Evolutionary conservation across 2,888 invertebrate genomes (phyloP).

Genomic region (Lysandra bellargus): DNA sequence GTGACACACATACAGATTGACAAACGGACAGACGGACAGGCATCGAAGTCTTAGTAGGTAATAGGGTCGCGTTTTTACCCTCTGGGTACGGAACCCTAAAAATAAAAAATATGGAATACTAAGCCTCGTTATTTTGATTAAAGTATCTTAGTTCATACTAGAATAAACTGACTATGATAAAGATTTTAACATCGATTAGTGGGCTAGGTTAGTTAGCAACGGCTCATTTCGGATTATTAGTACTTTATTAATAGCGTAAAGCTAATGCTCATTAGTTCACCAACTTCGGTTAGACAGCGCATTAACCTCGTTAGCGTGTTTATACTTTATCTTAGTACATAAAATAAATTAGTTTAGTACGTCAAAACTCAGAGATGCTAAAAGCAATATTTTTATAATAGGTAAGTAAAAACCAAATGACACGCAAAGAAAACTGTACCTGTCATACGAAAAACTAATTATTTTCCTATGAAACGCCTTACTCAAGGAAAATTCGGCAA

Average conservation of each 20-base stretch:
- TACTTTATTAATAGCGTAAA: not conserved
- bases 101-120: too few relatives aligned
- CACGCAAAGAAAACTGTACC: too few relatives aligned
- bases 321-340: not conserved
- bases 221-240: not conserved
- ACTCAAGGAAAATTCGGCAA: not conserved
- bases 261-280: constrained; percentile 13
- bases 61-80: too few relatives aligned
- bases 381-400: too few relatives aligned
- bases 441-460: too few relatives aligned
- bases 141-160: not conserved
- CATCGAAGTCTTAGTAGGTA: too few relatives aligned
- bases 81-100: too few relatives aligned
- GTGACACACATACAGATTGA: too few relatives aligned
- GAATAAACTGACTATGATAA: not conserved
- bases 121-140: too few relatives aligned
- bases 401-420: too few relatives aligned
- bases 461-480: not conserved
- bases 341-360: not conserved
- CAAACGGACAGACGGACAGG: too few relatives aligned
- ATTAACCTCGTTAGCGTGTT: not conserved
- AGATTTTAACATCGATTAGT: constrained; percentile 8
- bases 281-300: not conserved
- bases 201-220: constrained; percentile 7
- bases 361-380: too few relatives aligned